Conservation (phyloP, 2,888 invertebrate genomes). For the Acrocyrtus sp. region DNA sequence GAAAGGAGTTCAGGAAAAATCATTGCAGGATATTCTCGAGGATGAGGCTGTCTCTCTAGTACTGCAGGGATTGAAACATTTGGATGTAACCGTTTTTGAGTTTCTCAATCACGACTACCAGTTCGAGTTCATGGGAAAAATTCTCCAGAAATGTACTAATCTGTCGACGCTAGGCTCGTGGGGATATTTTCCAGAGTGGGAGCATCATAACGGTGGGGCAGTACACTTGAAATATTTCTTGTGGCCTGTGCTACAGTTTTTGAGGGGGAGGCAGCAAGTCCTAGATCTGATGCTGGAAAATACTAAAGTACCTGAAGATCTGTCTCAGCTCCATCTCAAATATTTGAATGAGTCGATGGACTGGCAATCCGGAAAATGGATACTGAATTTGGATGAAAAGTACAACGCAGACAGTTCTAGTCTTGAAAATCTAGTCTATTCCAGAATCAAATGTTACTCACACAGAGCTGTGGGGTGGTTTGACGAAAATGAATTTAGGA, state of each 20-base stretch:
- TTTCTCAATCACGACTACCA: conserved; percentile 21
- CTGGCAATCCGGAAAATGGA: conserved; percentile 41
- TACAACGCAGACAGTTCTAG: background rate
- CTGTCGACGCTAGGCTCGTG: conserved; percentile 19
- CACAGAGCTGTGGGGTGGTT: conserved; percentile 41
- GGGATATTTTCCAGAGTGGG: conserved; percentile 43
- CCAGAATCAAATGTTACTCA: conserved; percentile 19
- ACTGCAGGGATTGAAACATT: conserved; percentile 5
- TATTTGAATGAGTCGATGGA: conserved; percentile 38
- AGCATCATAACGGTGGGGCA: conserved; percentile 10
- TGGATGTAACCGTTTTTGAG: conserved; percentile 29
- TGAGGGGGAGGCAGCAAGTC: background rate
- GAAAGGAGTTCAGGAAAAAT: conserved; percentile 10
- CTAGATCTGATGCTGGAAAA: conserved; percentile 3
- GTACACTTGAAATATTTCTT: conserved; percentile 24
- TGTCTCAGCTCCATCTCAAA: conserved; percentile 1
- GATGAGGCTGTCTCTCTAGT: background rate
- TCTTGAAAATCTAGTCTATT: conserved; percentile 24
- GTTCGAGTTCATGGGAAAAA: conserved; percentile 28
- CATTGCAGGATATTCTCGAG: conserved; percentile 9
- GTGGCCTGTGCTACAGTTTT: conserved; percentile 18
- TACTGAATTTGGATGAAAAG: conserved; percentile 15
- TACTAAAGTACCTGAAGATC: background rate
- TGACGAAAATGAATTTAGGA: conserved; percentile 28
- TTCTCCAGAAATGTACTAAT: conserved; percentile 14